Evolutionary conservation across 2,797 vertebrate species (phyloP).

Genomic region (Ambastaia sidthimunki): DNA sequence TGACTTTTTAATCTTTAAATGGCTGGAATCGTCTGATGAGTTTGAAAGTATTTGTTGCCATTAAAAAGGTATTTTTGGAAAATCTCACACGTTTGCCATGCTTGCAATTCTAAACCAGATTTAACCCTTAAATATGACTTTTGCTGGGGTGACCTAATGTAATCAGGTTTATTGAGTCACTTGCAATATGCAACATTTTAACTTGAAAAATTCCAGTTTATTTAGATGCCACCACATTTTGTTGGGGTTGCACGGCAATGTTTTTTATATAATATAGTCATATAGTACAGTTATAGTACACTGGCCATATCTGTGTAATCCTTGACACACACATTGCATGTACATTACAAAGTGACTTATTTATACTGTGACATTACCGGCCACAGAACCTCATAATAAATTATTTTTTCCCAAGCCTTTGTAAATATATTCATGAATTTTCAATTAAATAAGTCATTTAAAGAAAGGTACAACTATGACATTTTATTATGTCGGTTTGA

Average conservation of each 20-base stretch:
- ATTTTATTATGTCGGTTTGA: slow-evolving; percentile 76
- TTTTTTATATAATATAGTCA: no score
- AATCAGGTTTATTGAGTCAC: no score
- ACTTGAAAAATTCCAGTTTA: background rate
- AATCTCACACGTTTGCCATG: slow-evolving; percentile 14
- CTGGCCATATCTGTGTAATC: slow-evolving; percentile 60
- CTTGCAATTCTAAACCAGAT: background rate
- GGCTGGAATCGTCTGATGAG: slow-evolving; percentile 85
- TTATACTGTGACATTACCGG: slow-evolving; percentile 75
- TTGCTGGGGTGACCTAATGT: background rate
- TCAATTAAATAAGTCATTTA: slow-evolving; percentile 82
- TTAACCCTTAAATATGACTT: background rate
- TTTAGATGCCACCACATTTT: background rate
- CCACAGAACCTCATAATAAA: slow-evolving; percentile 78
- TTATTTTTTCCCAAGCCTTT: slow-evolving; percentile 70
- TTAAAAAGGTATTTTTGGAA: slow-evolving; percentile 73
- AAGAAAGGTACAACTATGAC: slow-evolving; percentile 76
- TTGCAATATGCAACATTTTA: background rate
- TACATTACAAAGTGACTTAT: slow-evolving; percentile 76
- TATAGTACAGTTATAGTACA: background rate
- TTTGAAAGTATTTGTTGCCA: slow-evolving; percentile 82
- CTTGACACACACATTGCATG: slow-evolving; percentile 66
- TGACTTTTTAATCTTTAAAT: slow-evolving; percentile 95
- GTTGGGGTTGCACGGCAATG: background rate
- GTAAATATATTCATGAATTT: slow-evolving; percentile 87